Evolutionary conservation across 1,140 invertebrate species (phyloP), one percentile per base, ranked within the genome.

Genomic region (Drosophila novamexicana): DNA sequence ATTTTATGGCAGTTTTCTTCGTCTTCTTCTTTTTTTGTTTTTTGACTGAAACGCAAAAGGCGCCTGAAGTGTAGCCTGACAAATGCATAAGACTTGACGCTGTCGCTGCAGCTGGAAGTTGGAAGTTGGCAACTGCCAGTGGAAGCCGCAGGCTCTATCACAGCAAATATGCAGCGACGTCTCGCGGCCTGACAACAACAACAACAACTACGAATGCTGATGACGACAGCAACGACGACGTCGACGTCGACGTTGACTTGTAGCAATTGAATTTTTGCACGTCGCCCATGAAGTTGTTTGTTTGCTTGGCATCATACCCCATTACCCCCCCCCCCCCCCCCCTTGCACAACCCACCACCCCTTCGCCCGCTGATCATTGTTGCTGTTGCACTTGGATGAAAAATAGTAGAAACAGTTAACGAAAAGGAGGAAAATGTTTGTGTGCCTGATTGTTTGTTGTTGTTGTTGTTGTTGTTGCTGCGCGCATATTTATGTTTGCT

Each of bases 191-290:
- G 22, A 29, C 22, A 61, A 34, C 54, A 40, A 37, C 52, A 57
- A 52, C 65, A 49, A 32, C 18, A 52, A 63, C 63, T 45, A 50
- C 59, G 61, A 62, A 36, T 59, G 69, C 62, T 66, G 62, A 61
- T 50, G 61, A 64, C 67, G 61, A 63, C 71, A 52, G 18, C 72
- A 40, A 64, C 75, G 64, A 50, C 16, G 39, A 58, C 42, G 22
- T 29, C 22, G 39, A 61, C 22, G 22, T 3, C 22, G 58, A 63
- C 69, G 77, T 75, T 69, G 54, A 88, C 50, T 89, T 89, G 84
- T 90, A 90, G 85, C 84, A 89, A 89, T 89, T 89, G 85, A 89
- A 89, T 89, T 89, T 89, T 89, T 89, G 85, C 84, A 89, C 84
- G 84, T 89, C 85, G 84, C 84, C 84, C 84, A 89, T 89, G 84